These are phyloP conservation scores for Oscheius sp. DNA, from an alignment of 2,888 invertebrate genomes.

Conservation along the genomic window DNA sequence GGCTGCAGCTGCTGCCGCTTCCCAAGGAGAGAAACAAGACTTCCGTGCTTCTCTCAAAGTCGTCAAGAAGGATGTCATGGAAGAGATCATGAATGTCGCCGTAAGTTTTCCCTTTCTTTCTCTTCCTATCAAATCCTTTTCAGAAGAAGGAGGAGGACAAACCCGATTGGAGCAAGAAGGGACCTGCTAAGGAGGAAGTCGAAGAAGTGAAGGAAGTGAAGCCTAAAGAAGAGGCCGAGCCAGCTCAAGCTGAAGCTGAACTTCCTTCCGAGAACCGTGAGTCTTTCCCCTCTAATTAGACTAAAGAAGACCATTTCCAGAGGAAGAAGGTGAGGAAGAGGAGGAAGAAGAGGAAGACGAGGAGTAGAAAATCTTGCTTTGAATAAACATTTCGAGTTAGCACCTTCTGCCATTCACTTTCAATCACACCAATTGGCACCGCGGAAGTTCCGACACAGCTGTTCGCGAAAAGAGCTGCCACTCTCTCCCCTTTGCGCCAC, in stretches of 20 bases:
- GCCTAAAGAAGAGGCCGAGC: constrained; percentile 28
- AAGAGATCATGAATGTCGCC: constrained; percentile 49
- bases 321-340: constrained; percentile 32
- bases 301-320: too few relatives aligned
- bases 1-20: constrained; percentile 36
- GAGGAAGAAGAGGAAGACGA: constrained; percentile 43
- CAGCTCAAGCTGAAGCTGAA: constrained; percentile 33
- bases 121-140: constrained; percentile 16
- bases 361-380: too few relatives aligned
- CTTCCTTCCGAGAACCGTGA: constrained; percentile 14
- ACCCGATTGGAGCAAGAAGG: constrained; percentile 68
- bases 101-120: constrained; percentile 19
- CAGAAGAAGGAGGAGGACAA: constrained; percentile 68
- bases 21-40: constrained; percentile 35
- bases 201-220: constrained; percentile 36
- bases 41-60: constrained; percentile 94
- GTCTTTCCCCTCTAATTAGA: not conserved
- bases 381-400: too few relatives aligned
- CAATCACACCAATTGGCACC: too few relatives aligned
- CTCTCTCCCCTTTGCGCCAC: too few relatives aligned
- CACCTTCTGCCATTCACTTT: too few relatives aligned
- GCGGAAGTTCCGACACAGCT: too few relatives aligned
- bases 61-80: constrained; percentile 87
- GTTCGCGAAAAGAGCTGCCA: too few relatives aligned
- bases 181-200: constrained; percentile 35